These are phyloP conservation scores for Acleris holmiana DNA, from an alignment of 2,888 invertebrate genomes.

Conservation along the genomic window DNA sequence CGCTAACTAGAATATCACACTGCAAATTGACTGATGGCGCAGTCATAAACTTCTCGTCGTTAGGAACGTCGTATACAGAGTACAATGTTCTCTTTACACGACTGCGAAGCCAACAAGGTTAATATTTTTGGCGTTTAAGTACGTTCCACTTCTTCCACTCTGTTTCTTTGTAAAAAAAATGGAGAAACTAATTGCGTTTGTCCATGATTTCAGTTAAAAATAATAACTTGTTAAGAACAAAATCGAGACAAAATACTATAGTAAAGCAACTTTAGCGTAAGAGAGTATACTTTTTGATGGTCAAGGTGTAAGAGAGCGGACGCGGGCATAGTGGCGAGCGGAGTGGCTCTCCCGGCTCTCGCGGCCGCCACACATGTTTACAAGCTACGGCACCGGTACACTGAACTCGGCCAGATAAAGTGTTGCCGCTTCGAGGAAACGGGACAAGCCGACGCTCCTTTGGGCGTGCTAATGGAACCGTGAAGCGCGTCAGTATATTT, in stretches of 20 bases:
- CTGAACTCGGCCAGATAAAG: constrained; percentile 70
- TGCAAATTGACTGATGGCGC: neutral
- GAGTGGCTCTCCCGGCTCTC: constrained; percentile 27
- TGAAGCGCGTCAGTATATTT: constrained; percentile 47
- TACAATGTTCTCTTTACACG: too few relatives aligned
- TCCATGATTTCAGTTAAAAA: too few relatives aligned
- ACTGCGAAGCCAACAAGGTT: too few relatives aligned
- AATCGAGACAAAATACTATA: too few relatives aligned
- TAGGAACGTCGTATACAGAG: neutral
- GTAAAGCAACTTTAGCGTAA: too few relatives aligned
- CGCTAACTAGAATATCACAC: constrained; percentile 5
- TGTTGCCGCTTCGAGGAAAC: constrained; percentile 70
- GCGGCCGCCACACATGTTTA: constrained; percentile 53
- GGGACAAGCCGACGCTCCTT: constrained; percentile 56
- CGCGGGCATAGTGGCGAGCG: constrained; percentile 37
- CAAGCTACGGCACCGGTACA: constrained; percentile 59
- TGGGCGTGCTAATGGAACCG: constrained; percentile 51
- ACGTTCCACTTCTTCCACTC: too few relatives aligned
- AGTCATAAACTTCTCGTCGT: neutral
- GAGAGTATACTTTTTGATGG: constrained; percentile 18
- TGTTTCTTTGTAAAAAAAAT: too few relatives aligned
- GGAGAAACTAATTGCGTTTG: too few relatives aligned
- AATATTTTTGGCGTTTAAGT: too few relatives aligned
- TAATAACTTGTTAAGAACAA: too few relatives aligned
- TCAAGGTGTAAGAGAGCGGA: constrained; percentile 36